A percentile compares a stretch with the other conserved stretches of the same genome.
Conservation (phyloP, 2,888 invertebrate genomes). For the Meandrusa payeni region DNA sequence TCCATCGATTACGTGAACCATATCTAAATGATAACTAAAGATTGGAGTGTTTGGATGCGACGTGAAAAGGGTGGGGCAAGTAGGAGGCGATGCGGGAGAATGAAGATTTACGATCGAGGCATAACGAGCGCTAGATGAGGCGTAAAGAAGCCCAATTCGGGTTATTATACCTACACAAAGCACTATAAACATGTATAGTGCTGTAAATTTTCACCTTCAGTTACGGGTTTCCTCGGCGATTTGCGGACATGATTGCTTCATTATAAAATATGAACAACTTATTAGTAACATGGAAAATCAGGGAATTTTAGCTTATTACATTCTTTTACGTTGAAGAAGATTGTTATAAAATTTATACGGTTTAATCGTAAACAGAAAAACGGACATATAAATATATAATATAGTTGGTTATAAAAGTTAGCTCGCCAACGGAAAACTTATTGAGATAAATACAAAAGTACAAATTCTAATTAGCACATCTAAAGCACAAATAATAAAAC, state of each 20-base stretch:
- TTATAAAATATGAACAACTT: slow-evolving; percentile 7
- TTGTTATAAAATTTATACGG: too few species aligned
- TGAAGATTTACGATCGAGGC: slow-evolving; percentile 78
- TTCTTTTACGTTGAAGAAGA: too few species aligned
- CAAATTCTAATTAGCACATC: too few species aligned
- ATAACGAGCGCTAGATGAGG: slow-evolving; percentile 80
- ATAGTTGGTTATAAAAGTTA: too few species aligned
- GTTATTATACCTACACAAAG: slow-evolving; percentile 67
- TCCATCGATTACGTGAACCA: too few species aligned
- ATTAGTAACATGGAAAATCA: neutral
- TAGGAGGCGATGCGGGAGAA: slow-evolving; percentile 49
- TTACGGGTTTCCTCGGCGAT: neutral
- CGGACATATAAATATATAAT: too few species aligned
- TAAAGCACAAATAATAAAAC: too few species aligned
- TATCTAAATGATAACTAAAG: slow-evolving; percentile 48
- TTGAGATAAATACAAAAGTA: too few species aligned
- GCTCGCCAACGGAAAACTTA: too few species aligned
- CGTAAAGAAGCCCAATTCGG: slow-evolving; percentile 77
- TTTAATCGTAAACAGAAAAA: too few species aligned
- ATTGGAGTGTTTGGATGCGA: slow-evolving; percentile 43
- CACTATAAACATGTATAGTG: slow-evolving; percentile 29
- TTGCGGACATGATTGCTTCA: slow-evolving; percentile 9
- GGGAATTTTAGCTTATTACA: too few species aligned
- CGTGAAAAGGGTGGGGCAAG: slow-evolving; percentile 41
- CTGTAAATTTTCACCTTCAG: slow-evolving; percentile 19